Base-by-base conservation (phyloP, 2,113 vertebrate genomes). In the Tympanuchus pallidicinctus region DNA sequence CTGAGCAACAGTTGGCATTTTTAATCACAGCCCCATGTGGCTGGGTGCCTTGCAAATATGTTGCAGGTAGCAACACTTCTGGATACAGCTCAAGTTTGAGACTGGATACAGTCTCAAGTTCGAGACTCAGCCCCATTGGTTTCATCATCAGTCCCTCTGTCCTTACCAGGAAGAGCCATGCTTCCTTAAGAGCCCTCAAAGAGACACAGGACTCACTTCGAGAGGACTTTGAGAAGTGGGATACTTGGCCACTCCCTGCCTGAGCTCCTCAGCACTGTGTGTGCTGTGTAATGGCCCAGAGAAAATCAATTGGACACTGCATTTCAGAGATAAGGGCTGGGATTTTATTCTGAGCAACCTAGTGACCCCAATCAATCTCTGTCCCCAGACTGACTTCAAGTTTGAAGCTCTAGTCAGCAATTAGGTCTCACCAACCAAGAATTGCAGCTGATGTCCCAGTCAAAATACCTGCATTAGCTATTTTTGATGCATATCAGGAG, bases 321-420 rank as follows among this genome's bases (percentile, higher is more conserved):
- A 75, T 96, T 97, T 97, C 96, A 98, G 97, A 98, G 98, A 98
- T 98, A 98, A 98, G 98, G 96, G 88, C 94, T 95, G 93, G 95
- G 97, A 96, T 97, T 97, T 97, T 97, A 97, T 98, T 97, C 95
- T 74, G 72, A 97, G 96, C 96, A 97, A 97, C 98, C 98, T 96
- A 91, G 95, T 98, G 99, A 99, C 98, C 98, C 96, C 96, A 97
- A 99, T 99, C 98, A 97, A 99, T 99, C 99, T 98, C 98, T 98
- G 98, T 99, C 98, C 96, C 90, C 94, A 95, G 95, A 88, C 92
- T 92, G 96, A 97, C 96, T 95, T 96, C 96, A 98, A 91, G 94
- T 97, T 97, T 97, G 96, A 95, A 96, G 95, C 97, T 97, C 90
- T 90, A 85, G 93, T 97, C 94, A 76, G 90, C 97, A 97, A 98